Conservation (phyloP, 2,888 invertebrate genomes). For the Diaperis boleti region DNA sequence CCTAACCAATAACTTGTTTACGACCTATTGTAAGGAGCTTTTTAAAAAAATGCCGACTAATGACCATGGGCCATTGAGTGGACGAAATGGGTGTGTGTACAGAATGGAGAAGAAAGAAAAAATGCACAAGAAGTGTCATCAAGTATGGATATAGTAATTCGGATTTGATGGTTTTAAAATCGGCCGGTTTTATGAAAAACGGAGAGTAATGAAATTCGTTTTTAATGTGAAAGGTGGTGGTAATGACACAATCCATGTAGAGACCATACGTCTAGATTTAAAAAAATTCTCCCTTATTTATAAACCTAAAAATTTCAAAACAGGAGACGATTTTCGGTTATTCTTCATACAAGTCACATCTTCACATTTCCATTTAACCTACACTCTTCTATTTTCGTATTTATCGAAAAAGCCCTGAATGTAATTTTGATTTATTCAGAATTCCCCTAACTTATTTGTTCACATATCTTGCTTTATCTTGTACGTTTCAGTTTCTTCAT, state of each 20-base stretch:
- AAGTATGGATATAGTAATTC: not conserved
- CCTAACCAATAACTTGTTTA: constrained; percentile 44
- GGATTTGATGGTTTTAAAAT: constrained; percentile 16
- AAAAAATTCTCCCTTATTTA: too few species aligned
- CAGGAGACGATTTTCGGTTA: too few species aligned
- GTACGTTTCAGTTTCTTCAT: too few species aligned
- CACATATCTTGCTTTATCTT: too few species aligned
- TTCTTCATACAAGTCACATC: too few species aligned
- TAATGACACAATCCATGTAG: not conserved
- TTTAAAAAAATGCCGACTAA: constrained; percentile 28
- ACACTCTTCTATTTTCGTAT: too few species aligned
- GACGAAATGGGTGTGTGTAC: not conserved
- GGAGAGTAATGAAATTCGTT: not conserved
- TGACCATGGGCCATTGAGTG: constrained; percentile 14
- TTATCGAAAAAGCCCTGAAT: too few species aligned
- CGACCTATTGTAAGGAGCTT: constrained; percentile 37
- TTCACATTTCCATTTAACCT: too few species aligned
- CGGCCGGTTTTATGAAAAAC: not conserved
- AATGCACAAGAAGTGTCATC: constrained; percentile 1
- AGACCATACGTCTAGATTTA: too few species aligned
- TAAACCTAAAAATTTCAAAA: too few species aligned
- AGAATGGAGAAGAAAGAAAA: constrained; percentile 2
- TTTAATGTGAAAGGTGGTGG: constrained; percentile 4
- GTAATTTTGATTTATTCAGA: too few species aligned
- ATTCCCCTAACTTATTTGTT: too few species aligned